A percentile compares a stretch with the other conserved stretches of the same genome.
These are phyloP conservation scores for Papilio demoleus DNA, from an alignment of 2,888 invertebrate genomes.

Conservation along the genomic window DNA sequence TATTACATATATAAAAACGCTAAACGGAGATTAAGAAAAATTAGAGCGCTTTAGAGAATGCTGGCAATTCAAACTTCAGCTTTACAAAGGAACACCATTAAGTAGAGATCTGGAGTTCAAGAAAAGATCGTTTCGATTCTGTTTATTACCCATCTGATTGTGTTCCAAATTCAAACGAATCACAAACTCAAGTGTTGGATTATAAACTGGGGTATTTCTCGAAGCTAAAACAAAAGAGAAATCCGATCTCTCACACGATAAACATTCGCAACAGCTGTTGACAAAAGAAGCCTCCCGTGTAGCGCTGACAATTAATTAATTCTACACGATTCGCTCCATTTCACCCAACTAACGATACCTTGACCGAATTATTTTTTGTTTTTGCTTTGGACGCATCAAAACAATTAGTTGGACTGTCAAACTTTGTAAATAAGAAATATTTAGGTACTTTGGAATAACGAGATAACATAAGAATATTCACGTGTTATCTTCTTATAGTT, in stretches of 20 bases:
- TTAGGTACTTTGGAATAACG: no score
- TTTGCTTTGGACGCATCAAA: conserved; percentile 50
- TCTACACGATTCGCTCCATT: conserved; percentile 58
- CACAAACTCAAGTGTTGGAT: conserved; percentile 10
- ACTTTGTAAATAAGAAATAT: neutral
- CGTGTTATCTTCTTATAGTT: no score
- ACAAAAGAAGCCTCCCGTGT: conserved; percentile 42
- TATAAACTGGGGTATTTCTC: conserved; percentile 19
- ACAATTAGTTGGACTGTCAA: conserved; percentile 20
- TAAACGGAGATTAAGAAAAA: neutral
- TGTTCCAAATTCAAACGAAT: conserved; percentile 16
- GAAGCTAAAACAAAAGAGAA: conserved; percentile 67
- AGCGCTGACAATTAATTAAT: conserved; percentile 31
- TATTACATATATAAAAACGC: no score
- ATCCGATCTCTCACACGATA: conserved; percentile 72
- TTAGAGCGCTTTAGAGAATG: neutral
- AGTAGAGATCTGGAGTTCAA: no score
- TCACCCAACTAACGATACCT: conserved; percentile 64
- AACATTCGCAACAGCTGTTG: conserved; percentile 32
- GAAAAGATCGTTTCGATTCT: neutral
- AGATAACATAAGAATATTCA: no score
- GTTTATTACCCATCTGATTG: neutral
- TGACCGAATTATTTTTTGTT: conserved; percentile 62
- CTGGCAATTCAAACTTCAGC: neutral
- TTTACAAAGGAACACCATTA: no score